Conservation (phyloP, 2,113 vertebrate genomes). For the Benitochromis conjunctus region DNA sequence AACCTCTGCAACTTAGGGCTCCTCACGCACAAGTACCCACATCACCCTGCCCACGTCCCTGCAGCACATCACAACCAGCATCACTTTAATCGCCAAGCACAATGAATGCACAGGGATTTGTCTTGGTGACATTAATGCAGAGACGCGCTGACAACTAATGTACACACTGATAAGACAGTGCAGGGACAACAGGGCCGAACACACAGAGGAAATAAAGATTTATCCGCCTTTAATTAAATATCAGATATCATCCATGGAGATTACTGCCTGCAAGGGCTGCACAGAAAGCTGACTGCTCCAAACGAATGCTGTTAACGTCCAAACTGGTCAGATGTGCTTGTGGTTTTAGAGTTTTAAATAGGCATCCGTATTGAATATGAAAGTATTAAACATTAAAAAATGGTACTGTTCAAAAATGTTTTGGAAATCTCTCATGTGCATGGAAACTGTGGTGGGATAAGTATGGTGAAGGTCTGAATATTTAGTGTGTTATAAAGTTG, state of each 20-base stretch:
- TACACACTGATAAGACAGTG: neutral
- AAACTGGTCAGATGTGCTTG: neutral
- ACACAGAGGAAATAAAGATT: constrained; percentile 20
- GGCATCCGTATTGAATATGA: neutral
- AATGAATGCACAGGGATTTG: constrained; percentile 39
- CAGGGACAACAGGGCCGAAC: neutral
- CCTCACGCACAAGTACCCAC: constrained; percentile 63
- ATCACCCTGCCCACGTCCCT: constrained; percentile 57
- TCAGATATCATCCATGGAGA: constrained; percentile 10
- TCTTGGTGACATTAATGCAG: constrained; percentile 31
- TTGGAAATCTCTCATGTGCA: neutral
- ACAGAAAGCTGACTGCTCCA: neutral
- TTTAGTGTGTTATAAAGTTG: neutral
- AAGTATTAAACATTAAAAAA: neutral
- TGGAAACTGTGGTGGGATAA: neutral
- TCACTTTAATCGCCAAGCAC: constrained; percentile 33
- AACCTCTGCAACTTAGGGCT: constrained; percentile 70
- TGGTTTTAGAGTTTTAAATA: neutral
- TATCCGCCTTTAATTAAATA: constrained; percentile 32
- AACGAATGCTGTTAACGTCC: neutral
- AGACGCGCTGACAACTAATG: constrained; percentile 13
- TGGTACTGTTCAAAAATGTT: neutral
- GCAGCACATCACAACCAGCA: constrained; percentile 47
- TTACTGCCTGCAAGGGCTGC: neutral
- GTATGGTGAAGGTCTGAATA: neutral